Evolutionary conservation across 2,797 vertebrate species (phyloP), one percentile per base, ranked within the genome.

Genomic region (Sandelia bainsii): DNA sequence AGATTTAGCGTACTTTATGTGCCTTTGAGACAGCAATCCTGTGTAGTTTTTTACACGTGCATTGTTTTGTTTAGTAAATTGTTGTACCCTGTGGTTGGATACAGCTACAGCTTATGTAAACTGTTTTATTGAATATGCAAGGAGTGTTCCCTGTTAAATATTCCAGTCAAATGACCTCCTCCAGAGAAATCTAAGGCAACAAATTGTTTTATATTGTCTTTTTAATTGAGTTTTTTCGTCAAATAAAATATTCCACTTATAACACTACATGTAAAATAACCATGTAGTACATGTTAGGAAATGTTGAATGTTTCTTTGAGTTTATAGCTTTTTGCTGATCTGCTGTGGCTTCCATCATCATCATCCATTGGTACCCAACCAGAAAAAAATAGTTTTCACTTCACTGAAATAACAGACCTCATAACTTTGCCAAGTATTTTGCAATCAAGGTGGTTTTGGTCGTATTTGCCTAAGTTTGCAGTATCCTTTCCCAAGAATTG

Each of bases 151-250:
- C 40, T 75, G 62, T 81, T 80, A 74, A 74, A 82, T 69, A 62
- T 64, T 65, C 56, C 46, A 77, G 71, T 88, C 75, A 84, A 81
- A 83, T 83, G 46, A 79, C 37, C 53, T 75, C 40, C 68, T 81
- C 49, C 34, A 63, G 71, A 71, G 65, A 75, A 39, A 49, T 46
- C 49, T 23, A 56, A 65, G 32, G 69, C 69, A 54, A 56, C 69
- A 79, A 73, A 81, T 71, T 50, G 57, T 75, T 81, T 66, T 4
- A 32, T 57, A 27, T 65, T 42, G 50, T 79, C 29, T 60, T 64
- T 75, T 39, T 44, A 62, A 52, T 17, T 25, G 25, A 25, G 25
- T 22, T 61, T 45, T 3, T 48, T 27, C 45, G 64, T 62, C 53
- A 77, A 75, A 77, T 54, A 27, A 22, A 68, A 61, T 27, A 19